phyloP scores from a whole-genome alignment of 2,888 invertebrate species.

The Antheraea yamamai region DNA sequence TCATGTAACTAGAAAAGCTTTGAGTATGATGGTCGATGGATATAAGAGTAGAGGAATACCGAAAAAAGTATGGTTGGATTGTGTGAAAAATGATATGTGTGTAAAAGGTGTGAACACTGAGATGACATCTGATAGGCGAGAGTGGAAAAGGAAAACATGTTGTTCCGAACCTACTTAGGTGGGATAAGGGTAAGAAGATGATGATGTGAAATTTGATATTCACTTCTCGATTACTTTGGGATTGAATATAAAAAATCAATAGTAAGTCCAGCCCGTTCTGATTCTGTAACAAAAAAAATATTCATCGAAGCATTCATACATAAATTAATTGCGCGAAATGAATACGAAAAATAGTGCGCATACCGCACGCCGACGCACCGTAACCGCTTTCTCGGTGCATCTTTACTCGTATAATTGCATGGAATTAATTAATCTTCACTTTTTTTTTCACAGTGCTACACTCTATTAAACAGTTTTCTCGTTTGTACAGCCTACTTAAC shows the following conservation, averaged over 20 bases:
- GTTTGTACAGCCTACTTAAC: constrained; percentile 43
- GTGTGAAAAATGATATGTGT: too few species aligned
- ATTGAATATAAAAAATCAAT: background rate
- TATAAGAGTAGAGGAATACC: too few species aligned
- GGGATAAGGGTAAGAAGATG: too few species aligned
- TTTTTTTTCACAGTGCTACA: constrained; percentile 58
- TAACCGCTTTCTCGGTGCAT: constrained; percentile 73
- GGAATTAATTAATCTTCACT: constrained; percentile 74
- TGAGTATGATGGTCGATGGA: too few species aligned
- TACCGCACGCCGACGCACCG: constrained; percentile 63
- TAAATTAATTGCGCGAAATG: constrained; percentile 33
- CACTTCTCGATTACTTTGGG: background rate
- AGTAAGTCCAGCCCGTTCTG: background rate
- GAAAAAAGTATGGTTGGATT: too few species aligned
- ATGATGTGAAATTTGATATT: background rate
- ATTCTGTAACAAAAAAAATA: background rate
- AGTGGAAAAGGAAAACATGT: too few species aligned
- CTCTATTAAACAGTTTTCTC: constrained; percentile 74
- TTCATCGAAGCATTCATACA: constrained; percentile 12
- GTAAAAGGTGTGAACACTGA: too few species aligned
- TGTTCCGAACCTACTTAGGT: too few species aligned
- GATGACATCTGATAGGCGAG: too few species aligned
- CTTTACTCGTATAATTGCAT: constrained; percentile 57
- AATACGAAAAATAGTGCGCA: constrained; percentile 44
- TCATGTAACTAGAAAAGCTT: too few species aligned